Base-by-base conservation (phyloP, 2,113 vertebrate species). In the Chloebia gouldiae region DNA sequence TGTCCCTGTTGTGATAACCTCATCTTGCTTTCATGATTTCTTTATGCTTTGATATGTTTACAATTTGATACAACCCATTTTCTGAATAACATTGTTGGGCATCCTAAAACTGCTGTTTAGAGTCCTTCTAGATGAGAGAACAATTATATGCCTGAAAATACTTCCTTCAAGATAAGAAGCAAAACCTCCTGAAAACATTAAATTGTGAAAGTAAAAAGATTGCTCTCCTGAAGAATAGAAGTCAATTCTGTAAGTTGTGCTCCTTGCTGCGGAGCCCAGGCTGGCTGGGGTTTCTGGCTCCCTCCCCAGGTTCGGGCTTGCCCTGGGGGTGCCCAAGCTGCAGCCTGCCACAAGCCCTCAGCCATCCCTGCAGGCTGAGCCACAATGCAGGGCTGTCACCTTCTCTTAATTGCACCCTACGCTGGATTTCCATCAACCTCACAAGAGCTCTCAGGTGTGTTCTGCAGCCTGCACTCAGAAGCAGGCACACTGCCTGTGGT, bases 191-290 rank as follows among this genome's bases (percentile, higher is more conserved):
- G 33, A 61, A 83, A 90, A 45, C 17, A 60, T 44, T 78, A 18
- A 80, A 92, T 65, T 76, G 82, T 91, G 82, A 16, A 83, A 88
- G 39, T 8, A 47, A 47, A 59, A 70, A 77, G 51, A 77, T 9
- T 50, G 28, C 25, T 63, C 18, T 72, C 20, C 40, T 44, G 65
- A 65, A 86, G 50, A 61, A 27, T 0, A 60, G 37, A 75, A 27
- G 0, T 0, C 10, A 51, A 56, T 33, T 64, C 53, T 21, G 1
- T 4, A 47, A 33, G 19, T 19, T 2, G 1, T 9, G 22, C 25
- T 25, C 33, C 21, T 23, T 17, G 13, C 49, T 37, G 22, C 2
- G 4, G 59, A 78, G 18, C 42, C 44, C 5, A 6, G 0, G 0
- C 42, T 15, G 47, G 35, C 9, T 45, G 23, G 25, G 42, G 22